A percentile compares a stretch with the other conserved stretches of the same genome.
These are phyloP conservation scores for Whitmania pigra DNA, from an alignment of 1,140 invertebrate genomes.

Conservation along the genomic window DNA sequence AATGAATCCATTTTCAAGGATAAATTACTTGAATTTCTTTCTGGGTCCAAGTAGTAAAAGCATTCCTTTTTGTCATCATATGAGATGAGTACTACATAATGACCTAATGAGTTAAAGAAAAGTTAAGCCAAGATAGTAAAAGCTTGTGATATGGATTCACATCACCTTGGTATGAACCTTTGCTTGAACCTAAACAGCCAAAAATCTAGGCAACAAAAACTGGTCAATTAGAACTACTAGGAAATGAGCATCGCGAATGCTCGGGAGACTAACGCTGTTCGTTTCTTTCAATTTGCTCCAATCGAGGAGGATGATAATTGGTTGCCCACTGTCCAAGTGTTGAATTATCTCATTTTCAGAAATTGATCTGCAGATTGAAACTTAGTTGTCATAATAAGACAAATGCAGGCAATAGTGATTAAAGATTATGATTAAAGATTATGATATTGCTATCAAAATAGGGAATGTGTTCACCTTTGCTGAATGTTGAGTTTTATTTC, in stretches of 20 bases:
- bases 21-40: neutral
- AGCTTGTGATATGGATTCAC: too few relatives aligned
- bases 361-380: neutral
- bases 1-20: neutral
- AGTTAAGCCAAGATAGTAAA: neutral
- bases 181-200: neutral
- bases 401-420: neutral
- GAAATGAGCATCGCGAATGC: neutral
- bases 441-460: too few relatives aligned
- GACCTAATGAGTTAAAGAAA: neutral
- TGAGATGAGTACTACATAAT: neutral
- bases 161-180: too few relatives aligned
- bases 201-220: neutral
- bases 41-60: neutral
- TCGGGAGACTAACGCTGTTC: neutral
- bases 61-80: neutral
- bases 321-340: neutral
- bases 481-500: too few relatives aligned
- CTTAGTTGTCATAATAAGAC: neutral
- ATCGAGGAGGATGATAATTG: neutral
- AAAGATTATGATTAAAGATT: neutral
- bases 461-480: too few relatives aligned
- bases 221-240: neutral
- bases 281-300: neutral
- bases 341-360: neutral